Base-by-base conservation (phyloP, 1,140 invertebrate species). In the Stegodyphus dumicola region DNA sequence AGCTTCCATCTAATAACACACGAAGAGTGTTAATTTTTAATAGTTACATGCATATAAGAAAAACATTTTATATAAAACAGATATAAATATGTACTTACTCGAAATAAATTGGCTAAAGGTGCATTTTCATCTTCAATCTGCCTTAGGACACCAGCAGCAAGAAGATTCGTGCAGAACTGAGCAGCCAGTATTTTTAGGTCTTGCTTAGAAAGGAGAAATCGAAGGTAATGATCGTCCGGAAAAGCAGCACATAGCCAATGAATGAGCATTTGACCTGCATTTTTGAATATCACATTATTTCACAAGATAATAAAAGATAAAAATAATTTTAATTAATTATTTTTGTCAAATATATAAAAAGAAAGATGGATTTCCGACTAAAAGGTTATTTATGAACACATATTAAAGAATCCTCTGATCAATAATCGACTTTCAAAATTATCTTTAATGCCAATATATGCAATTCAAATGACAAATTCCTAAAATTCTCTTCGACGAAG, bases 231-330 rank as follows among this genome's bases (percentile, higher is more conserved):
- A 86, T 93, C 94, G 74, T 96, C 94, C 69, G 92, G 92, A 85
- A 95, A 93, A n/a, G 94, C 93, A 15, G 95, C 95, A 77, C 95
- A 92, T 86, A 97, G 93, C 95, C 96, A 97, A 90, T 96, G 95
- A 71, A 97, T 92, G 87, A 98, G 92, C 94, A 97, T 96, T 91
- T 97, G 94, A 89, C 96, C 96, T 97, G 91, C 67, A 91, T 2
- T 9, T 11, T 9, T 2, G 3, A 33, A 33, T 1, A 9, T 60
- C 15, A 60, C 9, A 60, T 60, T 60, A 60, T 60, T 9, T 60
- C 56, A 60, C 5, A 60, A 60, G 5, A 2, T 1, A 60, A 60
- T 9, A 60, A 60, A 60, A 60, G 9, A 60, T 1, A 15, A 11
- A 15, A 60, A 60, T 11, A 60, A 60, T 60, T 9, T 60, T 33